Evolutionary conservation across 2,113 vertebrate genomes (phyloP).

Genomic region (Collichthys lucidus): DNA sequence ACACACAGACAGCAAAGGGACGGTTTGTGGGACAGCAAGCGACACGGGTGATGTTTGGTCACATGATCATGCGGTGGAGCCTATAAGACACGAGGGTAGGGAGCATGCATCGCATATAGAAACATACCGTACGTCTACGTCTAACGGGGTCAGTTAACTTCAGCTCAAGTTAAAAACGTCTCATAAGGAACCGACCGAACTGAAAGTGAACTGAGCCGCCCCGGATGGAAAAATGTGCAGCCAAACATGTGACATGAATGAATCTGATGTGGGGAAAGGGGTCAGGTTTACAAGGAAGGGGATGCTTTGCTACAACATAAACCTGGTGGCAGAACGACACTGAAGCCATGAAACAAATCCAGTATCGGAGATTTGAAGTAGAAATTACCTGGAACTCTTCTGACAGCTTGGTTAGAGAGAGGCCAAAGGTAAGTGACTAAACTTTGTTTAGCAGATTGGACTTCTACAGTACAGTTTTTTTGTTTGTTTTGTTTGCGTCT

Average conservation of each 20-base stretch:
- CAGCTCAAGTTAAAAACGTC: constrained; percentile 5
- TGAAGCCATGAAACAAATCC: constrained; percentile 89
- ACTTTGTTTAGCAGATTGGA: constrained; percentile 37
- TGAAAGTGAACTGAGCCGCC: constrained; percentile 51
- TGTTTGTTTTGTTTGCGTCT: constrained; percentile 6
- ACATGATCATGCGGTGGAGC: constrained; percentile 76
- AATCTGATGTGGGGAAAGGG: constrained; percentile 25
- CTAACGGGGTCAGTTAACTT: constrained; percentile 24
- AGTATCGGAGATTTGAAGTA: constrained; percentile 81
- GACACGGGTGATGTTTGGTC: constrained; percentile 48
- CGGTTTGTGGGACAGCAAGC: constrained; percentile 34
- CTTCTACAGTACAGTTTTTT: constrained; percentile 40
- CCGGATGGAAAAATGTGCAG: constrained; percentile 46
- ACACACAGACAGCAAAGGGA: constrained; percentile 33
- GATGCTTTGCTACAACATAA: constrained; percentile 59
- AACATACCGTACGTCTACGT: constrained; percentile 1
- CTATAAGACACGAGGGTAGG: constrained; percentile 29
- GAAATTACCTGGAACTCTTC: constrained; percentile 88
- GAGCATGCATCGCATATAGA: constrained; percentile 55
- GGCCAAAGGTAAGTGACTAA: constrained; percentile 82
- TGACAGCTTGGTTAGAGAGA: constrained; percentile 88
- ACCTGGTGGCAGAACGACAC: constrained; percentile 76
- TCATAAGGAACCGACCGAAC: constrained; percentile 35
- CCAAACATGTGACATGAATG: constrained; percentile 46
- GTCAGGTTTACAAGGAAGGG: background rate